Conservation (phyloP, 2,113 vertebrate species). For the Hippolais icterina region DNA sequence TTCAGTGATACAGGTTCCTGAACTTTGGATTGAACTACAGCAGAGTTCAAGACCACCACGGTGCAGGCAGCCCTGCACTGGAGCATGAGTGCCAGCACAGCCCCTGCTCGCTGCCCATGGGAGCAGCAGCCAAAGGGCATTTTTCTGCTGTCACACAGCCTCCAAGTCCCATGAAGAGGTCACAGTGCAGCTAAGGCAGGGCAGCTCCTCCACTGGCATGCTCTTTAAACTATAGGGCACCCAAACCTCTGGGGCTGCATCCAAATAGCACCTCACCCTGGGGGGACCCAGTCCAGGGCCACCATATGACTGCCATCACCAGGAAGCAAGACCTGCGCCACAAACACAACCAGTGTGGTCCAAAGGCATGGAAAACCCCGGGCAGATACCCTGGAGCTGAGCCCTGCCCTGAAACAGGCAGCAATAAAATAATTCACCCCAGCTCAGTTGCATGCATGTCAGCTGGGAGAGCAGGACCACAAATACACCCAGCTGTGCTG, state of each 20-base stretch:
- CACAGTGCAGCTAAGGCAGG: background rate
- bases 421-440: conserved; percentile 27
- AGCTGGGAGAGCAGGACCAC: background rate
- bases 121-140: background rate
- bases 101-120: background rate
- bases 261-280: accelerated
- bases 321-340: background rate
- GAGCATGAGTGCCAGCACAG: background rate
- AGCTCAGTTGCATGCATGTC: background rate
- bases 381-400: background rate
- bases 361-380: background rate
- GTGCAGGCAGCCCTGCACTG: background rate
- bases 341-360: background rate
- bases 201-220: background rate
- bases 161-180: background rate
- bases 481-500: background rate
- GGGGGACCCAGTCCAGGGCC: background rate
- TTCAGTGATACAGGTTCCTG: background rate
- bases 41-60: accelerated
- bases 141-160: background rate
- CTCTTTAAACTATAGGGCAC: background rate
- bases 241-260: background rate
- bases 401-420: conserved; percentile 11
- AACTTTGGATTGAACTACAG: background rate
- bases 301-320: accelerated